Percentiles rank a stretch among this genome's conserved stretches.
Evolutionary conservation across 2,113 vertebrate species (phyloP).

Genomic region (Rhodinocichla rosea): DNA sequence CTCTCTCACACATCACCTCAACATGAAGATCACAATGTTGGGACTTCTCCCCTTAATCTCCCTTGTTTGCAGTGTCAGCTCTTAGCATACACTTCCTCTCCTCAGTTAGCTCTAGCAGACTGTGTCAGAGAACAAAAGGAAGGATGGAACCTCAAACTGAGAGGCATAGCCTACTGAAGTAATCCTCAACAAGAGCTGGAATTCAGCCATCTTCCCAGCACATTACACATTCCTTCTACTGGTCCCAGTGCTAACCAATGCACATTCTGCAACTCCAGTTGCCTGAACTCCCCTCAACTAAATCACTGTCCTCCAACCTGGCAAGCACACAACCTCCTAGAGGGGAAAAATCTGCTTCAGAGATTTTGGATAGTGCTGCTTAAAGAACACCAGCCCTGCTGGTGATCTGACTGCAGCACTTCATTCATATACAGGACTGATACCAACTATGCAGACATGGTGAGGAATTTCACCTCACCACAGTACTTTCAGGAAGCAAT

Average conservation of each 20-base stretch:
- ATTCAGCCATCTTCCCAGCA: background rate
- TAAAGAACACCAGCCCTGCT: background rate
- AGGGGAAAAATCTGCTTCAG: background rate
- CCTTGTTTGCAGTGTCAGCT: background rate
- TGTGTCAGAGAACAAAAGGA: background rate
- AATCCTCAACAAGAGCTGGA: background rate
- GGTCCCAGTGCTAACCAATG: background rate
- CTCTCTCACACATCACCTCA: background rate
- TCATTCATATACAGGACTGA: background rate
- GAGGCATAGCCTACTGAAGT: background rate
- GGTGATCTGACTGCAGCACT: background rate
- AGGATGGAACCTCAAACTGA: background rate
- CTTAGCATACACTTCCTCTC: background rate
- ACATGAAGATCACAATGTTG: background rate
- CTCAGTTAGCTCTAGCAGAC: background rate
- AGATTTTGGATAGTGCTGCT: background rate
- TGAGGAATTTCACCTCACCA: background rate
- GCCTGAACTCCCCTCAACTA: background rate
- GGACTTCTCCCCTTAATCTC: background rate
- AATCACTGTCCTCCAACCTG: background rate
- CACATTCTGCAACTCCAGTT: background rate
- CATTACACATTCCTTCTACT: background rate
- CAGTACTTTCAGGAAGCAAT: background rate
- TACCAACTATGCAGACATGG: background rate
- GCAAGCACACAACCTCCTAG: background rate